These are phyloP conservation scores for Laticauda laticaudata DNA, from an alignment of 2,113 vertebrate genomes.

Conservation along the genomic window DNA sequence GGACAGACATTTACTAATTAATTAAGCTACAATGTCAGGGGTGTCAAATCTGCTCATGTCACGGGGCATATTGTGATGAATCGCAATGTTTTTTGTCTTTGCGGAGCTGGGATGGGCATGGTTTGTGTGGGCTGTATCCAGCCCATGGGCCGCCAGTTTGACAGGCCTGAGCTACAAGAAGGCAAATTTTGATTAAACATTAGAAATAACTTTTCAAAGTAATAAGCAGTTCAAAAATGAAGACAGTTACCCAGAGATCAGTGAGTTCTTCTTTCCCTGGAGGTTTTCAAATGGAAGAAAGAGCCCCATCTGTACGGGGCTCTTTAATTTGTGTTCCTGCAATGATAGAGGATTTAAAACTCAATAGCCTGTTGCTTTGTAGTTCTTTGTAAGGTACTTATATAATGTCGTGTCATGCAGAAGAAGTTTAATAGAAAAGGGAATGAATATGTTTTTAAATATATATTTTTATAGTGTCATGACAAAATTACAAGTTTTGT, in stretches of 20 bases:
- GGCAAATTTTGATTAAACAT: neutral
- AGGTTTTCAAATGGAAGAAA: neutral
- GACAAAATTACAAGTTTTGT: neutral
- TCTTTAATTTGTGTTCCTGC: neutral
- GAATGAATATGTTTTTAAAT: neutral
- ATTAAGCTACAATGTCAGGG: neutral
- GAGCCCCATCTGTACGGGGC: neutral
- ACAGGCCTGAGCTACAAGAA: neutral
- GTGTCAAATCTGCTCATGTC: too few species aligned
- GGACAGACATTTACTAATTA: neutral
- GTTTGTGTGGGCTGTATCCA: too few species aligned
- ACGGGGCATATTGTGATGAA: too few species aligned
- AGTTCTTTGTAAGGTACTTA: neutral
- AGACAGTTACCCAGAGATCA: neutral
- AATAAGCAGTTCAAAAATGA: neutral
- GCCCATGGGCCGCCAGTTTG: too few species aligned
- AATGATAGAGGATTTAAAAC: neutral
- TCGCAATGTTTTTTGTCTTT: too few species aligned
- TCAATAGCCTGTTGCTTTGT: neutral
- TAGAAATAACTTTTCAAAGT: neutral
- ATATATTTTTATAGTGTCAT: neutral
- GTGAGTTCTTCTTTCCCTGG: neutral
- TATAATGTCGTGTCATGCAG: neutral
- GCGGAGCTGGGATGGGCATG: too few species aligned
- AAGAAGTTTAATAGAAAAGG: neutral